Base-by-base conservation (phyloP, 2,113 vertebrate species). In the Chloropsis cyanopogon region DNA sequence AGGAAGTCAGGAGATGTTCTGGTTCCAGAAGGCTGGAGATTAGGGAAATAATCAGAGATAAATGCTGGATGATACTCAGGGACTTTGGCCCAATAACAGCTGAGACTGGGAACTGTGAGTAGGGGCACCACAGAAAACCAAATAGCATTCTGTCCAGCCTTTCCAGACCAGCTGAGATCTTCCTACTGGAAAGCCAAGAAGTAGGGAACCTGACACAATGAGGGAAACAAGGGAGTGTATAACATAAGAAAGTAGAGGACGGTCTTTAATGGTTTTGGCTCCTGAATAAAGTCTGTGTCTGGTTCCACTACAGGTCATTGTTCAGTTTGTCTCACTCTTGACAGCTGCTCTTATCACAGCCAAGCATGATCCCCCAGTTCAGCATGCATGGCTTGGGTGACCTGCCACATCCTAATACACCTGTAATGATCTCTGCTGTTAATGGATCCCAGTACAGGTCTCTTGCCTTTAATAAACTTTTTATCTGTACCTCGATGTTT, bases 231-330 rank as follows among this genome's bases (percentile, higher is more conserved):
- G 1, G 8, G 9, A 63, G 15, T 46, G 14, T 23, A 11, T 9
- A 37, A 53, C 53, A 46, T 21, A 59, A 68, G 23, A 35, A 47
- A 29, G 9, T 7, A 22, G 10, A 52, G 8, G 49, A 23, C 52
- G 53, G 54, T 59, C 22, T 60, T 50, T 37, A 59, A 60, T 47
- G 37, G 19, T 50, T 65, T 57, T 37, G 31, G 37, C 37, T 65
- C 59, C 70, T 37, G 28, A 37, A 65, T 20, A 81, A 44, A 47
- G 8, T 19, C 11, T 7, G 10, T 59, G 22, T 17, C 35, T 82
- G 25, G 6, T 64, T 78, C 46, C 29, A 26, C 29, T 42, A 9
- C 20, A 52, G 35, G 9, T 20, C 3, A 0, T 69, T 0, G 0
- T 10, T 39, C 29, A 37, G 22, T 42, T 24, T 78, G 9, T 63